Evolutionary conservation across 2,888 invertebrate genomes (phyloP).

Genomic region (Apeira syringaria): DNA sequence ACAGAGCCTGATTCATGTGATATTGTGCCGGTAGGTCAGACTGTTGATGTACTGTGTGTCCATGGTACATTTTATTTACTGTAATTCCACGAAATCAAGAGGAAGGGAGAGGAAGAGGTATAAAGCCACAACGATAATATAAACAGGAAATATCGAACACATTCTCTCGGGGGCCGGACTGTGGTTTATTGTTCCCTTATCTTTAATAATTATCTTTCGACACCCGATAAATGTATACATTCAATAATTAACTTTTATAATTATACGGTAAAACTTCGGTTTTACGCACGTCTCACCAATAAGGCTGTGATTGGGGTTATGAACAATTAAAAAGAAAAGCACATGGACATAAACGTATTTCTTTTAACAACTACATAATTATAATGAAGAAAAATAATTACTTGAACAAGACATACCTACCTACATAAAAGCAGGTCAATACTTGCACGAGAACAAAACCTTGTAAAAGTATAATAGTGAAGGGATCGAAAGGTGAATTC

Average conservation of each 20-base stretch:
- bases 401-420: constrained; percentile 44
- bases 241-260: not conserved
- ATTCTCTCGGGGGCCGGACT: no score
- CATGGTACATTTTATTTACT: no score
- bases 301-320: constrained; percentile 19
- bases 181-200: constrained; percentile 1
- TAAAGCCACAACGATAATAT: no score
- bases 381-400: constrained; percentile 36
- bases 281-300: not conserved
- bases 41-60: no score
- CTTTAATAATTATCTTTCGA: constrained; percentile 12
- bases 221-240: constrained; percentile 3
- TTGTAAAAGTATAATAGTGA: constrained; percentile 38
- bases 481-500: constrained; percentile 27
- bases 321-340: constrained; percentile 47
- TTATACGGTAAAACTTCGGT: constrained; percentile 6
- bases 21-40: no score
- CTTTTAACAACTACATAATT: constrained; percentile 32
- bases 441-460: constrained; percentile 34
- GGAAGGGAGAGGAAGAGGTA: no score
- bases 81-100: no score
- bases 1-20: no score
- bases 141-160: no score
- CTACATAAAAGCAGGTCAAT: constrained; percentile 40
- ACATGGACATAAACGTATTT: constrained; percentile 26